These are phyloP conservation scores for Eriosoma lanigerum DNA, from an alignment of 1,140 invertebrate genomes.

Conservation along the genomic window DNA sequence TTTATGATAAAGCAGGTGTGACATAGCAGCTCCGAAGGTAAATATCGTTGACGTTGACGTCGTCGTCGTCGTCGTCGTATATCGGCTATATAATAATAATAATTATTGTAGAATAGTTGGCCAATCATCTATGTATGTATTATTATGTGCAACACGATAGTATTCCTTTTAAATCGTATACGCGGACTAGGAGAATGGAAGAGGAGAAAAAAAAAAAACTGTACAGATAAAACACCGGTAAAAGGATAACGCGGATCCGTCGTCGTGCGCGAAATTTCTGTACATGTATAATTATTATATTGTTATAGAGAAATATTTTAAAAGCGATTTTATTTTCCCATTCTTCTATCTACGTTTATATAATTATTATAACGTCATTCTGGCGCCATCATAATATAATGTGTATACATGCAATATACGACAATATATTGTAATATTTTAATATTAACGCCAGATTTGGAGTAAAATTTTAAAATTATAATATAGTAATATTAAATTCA, in stretches of 20 bases:
- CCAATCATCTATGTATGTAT: neutral
- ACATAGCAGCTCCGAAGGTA: conserved; percentile 6
- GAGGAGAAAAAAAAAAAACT: neutral
- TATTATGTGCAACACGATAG: neutral
- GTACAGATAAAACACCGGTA: neutral
- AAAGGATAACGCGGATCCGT: neutral
- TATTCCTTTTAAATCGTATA: neutral
- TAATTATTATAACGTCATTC: too few species aligned
- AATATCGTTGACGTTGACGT: conserved; percentile 1
- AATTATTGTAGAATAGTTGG: neutral
- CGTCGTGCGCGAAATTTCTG: neutral
- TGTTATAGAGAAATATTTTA: neutral
- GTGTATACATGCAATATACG: too few species aligned
- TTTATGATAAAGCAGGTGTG: conserved; percentile 39
- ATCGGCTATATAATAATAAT: neutral
- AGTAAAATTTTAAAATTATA: too few species aligned
- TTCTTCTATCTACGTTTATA: too few species aligned
- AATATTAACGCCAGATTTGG: too few species aligned
- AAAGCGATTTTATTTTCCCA: neutral
- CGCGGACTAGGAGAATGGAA: neutral
- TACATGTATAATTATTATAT: too few species aligned
- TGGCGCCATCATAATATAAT: too few species aligned
- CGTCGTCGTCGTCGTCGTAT: too few species aligned
- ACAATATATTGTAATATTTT: too few species aligned
- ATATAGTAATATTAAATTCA: too few species aligned